Conservation (phyloP, 2,113 vertebrate genomes). For the Oncorhynchus nerka region DNA sequence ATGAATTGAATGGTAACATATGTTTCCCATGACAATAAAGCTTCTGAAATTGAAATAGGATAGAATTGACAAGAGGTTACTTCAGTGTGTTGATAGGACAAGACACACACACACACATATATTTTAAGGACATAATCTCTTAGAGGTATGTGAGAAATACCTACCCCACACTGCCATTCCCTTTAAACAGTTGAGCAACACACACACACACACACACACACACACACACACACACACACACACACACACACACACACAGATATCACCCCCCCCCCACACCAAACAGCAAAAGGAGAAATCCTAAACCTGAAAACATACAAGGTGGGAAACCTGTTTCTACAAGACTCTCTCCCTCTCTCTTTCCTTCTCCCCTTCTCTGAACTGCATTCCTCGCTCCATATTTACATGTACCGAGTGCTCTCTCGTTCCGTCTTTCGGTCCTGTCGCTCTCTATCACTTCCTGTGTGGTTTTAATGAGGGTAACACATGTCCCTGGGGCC, state of each 20-base stretch:
- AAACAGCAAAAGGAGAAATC: not conserved
- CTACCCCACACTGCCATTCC: conserved; percentile 52
- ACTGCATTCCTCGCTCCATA: conserved; percentile 61
- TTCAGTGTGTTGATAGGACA: conserved; percentile 25
- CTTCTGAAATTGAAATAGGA: too few species aligned
- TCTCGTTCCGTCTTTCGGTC: conserved; percentile 53
- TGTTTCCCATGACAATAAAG: too few species aligned
- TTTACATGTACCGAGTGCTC: conserved; percentile 64
- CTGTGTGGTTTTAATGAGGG: conserved; percentile 54
- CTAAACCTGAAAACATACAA: conserved; percentile 47
- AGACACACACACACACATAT: conserved; percentile 15
- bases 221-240: too few species aligned
- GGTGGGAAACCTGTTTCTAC: conserved; percentile 64
- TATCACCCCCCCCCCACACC: not conserved
- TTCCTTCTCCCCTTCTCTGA: conserved; percentile 17
- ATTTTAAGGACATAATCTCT: conserved; percentile 62
- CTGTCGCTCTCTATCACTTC: conserved; percentile 48
- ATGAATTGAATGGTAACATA: too few species aligned
- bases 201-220: too few species aligned
- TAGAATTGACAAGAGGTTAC: too few species aligned
- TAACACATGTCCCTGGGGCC: conserved; percentile 56
- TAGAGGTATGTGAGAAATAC: conserved; percentile 65
- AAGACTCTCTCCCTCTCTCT: conserved; percentile 25
- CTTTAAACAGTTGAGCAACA: conserved; percentile 37
- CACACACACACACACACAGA: too few species aligned